phyloP scores from a whole-genome alignment of 2,888 invertebrate species.

The Aproaerema taeniolella region DNA sequence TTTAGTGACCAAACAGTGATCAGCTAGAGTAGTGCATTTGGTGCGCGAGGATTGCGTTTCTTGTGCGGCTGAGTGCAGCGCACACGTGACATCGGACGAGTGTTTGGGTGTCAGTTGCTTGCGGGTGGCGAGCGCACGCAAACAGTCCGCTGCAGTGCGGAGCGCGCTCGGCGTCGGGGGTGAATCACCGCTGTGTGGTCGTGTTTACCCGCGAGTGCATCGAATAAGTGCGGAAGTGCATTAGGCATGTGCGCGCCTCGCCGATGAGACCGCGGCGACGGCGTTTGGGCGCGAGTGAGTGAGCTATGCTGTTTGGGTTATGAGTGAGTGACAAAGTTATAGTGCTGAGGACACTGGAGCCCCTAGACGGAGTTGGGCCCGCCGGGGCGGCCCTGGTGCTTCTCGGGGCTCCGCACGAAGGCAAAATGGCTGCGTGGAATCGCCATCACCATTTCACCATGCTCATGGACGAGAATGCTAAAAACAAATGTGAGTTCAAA shows the following conservation, averaged over 20 bases:
- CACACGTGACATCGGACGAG: constrained; percentile 63
- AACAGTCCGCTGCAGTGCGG: constrained; percentile 65
- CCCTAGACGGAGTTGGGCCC: constrained; percentile 79
- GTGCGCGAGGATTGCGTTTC: constrained; percentile 50
- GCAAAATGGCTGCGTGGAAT: constrained; percentile 84
- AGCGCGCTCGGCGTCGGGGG: constrained; percentile 56
- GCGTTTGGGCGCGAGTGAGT: constrained; percentile 65
- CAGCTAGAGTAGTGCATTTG: constrained; percentile 48
- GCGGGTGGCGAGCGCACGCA: constrained; percentile 55
- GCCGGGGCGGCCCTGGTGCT: constrained; percentile 78
- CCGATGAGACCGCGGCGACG: constrained; percentile 69
- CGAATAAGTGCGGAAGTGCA: constrained; percentile 69
- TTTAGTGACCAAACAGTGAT: constrained; percentile 46
- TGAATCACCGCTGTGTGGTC: constrained; percentile 69
- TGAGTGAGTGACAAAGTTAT: constrained; percentile 76
- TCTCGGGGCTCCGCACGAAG: constrained; percentile 78
- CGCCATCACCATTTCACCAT: constrained; percentile 84
- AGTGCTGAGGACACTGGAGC: constrained; percentile 79
- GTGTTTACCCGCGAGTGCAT: constrained; percentile 73
- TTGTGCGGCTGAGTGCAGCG: constrained; percentile 44
- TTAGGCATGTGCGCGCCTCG: constrained; percentile 65
- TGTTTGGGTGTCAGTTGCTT: constrained; percentile 70
- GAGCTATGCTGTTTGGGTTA: constrained; percentile 69
- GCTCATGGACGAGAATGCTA: constrained; percentile 83
- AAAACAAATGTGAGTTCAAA: constrained; percentile 81